Percentiles rank a stretch among this genome's conserved stretches.
These are phyloP conservation scores for Heliconius ismenius DNA, from an alignment of 2,888 invertebrate genomes.

Conservation along the genomic window DNA sequence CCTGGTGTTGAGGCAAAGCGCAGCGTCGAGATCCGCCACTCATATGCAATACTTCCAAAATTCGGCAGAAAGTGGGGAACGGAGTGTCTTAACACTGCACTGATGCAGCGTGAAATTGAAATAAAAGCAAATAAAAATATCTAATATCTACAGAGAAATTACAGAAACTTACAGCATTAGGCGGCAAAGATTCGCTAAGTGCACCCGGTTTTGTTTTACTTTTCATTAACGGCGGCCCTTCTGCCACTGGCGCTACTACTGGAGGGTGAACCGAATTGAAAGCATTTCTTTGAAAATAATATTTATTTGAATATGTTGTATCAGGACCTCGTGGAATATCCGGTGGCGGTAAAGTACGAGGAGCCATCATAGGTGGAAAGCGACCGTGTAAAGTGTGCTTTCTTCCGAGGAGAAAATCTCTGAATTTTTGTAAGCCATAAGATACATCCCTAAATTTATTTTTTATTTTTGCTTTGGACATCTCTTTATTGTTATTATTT, in stretches of 20 bases:
- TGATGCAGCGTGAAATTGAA: no score
- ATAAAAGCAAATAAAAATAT: not conserved
- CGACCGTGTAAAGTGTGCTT: conserved; percentile 58
- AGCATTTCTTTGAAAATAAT: conserved; percentile 57
- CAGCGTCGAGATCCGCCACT: no score
- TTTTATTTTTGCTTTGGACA: conserved; percentile 47
- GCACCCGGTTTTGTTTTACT: conserved; percentile 49
- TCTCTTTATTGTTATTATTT: not conserved
- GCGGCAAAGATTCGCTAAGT: conserved; percentile 48
- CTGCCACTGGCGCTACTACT: conserved; percentile 65
- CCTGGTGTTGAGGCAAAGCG: no score
- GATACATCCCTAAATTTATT: conserved; percentile 64
- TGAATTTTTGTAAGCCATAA: conserved; percentile 53
- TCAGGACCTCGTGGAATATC: conserved; percentile 65
- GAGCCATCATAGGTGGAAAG: conserved; percentile 58
- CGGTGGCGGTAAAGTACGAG: conserved; percentile 63
- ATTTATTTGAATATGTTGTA: conserved; percentile 60
- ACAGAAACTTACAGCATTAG: conserved; percentile 52
- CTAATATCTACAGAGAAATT: not conserved
- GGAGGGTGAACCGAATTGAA: conserved; percentile 65
- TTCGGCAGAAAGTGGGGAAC: no score
- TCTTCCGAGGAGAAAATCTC: conserved; percentile 66
- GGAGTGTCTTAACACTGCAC: no score
- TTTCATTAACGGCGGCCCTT: conserved; percentile 51
- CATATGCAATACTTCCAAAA: no score